These are phyloP conservation scores for Cairina moschata DNA, from an alignment of 2,113 vertebrate genomes.

Conservation along the genomic window DNA sequence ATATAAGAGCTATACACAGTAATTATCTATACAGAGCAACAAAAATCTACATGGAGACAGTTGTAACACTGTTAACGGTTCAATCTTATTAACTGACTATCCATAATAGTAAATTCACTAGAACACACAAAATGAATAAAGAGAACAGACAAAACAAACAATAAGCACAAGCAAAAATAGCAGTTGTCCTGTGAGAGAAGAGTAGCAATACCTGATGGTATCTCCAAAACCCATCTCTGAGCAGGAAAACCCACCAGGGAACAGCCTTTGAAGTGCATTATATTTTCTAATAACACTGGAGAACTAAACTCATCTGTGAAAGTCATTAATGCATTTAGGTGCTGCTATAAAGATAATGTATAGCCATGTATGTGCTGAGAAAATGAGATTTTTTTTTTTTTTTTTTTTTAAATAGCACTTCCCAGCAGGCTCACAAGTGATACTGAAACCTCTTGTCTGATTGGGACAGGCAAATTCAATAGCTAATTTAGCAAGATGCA, in stretches of 20 bases:
- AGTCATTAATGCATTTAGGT: not conserved
- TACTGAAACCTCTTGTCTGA: not conserved
- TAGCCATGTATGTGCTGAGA: not conserved
- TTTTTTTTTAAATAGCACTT: not conserved
- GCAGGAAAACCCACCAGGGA: not conserved
- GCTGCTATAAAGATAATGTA: not conserved
- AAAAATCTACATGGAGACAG: not conserved
- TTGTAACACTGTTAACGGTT: not conserved
- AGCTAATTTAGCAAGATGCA: conserved; percentile 12
- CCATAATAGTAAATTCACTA: not conserved
- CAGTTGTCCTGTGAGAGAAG: not conserved
- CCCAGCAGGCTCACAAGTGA: not conserved
- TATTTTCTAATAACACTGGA: conserved; percentile 21
- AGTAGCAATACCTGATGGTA: conserved; percentile 8
- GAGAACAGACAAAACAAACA: not conserved
- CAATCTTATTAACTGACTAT: not conserved
- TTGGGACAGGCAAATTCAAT: conserved; percentile 11
- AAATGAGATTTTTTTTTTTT: not conserved
- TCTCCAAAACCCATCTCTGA: conserved; percentile 38
- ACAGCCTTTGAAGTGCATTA: conserved; percentile 7
- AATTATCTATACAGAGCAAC: not conserved
- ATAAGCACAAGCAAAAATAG: not conserved
- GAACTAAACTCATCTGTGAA: conserved; percentile 13
- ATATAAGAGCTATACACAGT: not conserved
- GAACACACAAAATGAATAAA: not conserved